Base-by-base conservation (phyloP, 2,888 invertebrate species). In the Eilema griseolum region DNA sequence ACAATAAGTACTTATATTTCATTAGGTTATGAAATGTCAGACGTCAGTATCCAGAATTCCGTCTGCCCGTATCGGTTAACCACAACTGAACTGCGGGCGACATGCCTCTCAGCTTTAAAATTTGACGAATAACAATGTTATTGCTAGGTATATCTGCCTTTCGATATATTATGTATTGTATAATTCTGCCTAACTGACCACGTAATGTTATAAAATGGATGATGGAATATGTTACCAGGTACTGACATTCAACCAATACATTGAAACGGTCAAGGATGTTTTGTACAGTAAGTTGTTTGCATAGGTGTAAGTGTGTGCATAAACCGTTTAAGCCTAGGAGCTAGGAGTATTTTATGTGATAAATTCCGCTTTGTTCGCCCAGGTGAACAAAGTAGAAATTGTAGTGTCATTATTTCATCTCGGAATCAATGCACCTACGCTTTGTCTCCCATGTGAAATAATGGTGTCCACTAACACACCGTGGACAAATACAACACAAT, bases 21-120 rank as follows among this genome's bases (percentile, higher is more conserved):
- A 74, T 72, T 37, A 79, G 80, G 73, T 84, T 81, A 70, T 77
- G 76, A 77, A 80, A 77, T 70, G 78, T 84, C 81, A 80, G 75
- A 80, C 79, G 85, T 84, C 80, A 76, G 82, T 80, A 81, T 80
- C 79, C 82, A 83, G 86, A 82, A 89, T 88, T 86, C 86, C 85
- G 75, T 85, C 84, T 71, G 78, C 92, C 92, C 91, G 92, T 89
- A 92, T 92, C 87, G 92, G 92, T 89, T 89, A 90, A 92, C 92
- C 91, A 77, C 92, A 90, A 81, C 81, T 83, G 85, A 85, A 82
- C 85, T 89, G 88, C 84, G 85, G 86, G 83, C 86, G 88, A 88
- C 86, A 85, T 86, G 86, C 86, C 84, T 84, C 78, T 82, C 79
- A 78, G 83, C 84, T 83, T 79, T 77, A 85, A 86, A 85, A 86